Evolutionary conservation across 2,113 vertebrate genomes (phyloP), one percentile per base, ranked within the genome.

Genomic region (Gnathonemus echidnorhynchus): DNA sequence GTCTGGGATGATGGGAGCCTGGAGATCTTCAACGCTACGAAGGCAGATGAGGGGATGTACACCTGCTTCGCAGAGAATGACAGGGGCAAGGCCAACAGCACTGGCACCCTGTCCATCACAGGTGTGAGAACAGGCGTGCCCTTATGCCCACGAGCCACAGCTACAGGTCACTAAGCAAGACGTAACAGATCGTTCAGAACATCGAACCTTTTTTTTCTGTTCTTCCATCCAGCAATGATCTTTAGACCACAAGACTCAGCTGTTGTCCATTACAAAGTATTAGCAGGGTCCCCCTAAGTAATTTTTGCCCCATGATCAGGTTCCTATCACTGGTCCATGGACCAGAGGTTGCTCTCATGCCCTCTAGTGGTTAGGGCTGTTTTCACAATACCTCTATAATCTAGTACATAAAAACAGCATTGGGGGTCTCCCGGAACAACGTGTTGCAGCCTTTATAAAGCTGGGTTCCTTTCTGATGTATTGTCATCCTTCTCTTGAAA

Each of bases 1-100:
- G 96, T 99, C 91, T 96, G 97, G 97, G 96, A 95, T 90, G 98
- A 99, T 17, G 98, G 98, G 13, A 99, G 96, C 94, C 95, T 99
- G 92, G 97, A 99, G 96, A 99, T 99, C 92, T 94, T 96, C 86
- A 98, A 99, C 15, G 95, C 97, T 66, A 97, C 98, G 53, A 96
- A 92, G 83, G 95, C 96, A 24, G 98, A 99, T 53, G 97, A 97
- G 87, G 98, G 98, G 1, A 83, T 94, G 35, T 99, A 99, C 88
- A 99, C 96, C 0, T 99, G 98, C 92, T 97, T 97, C 90, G 98
- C 97, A 19, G 98, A 99, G 95, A 99, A 99, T 89, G 97, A 99
- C 89, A 94, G 96, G 92, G 98, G 98, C 58, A 99, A 98, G 92
- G 96, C 96, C 91, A 99, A 98, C 91, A 99, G 97, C 93, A 97